Evolutionary conservation across 2,797 vertebrate genomes (phyloP).

Genomic region (Microctenopoma steveboyesi): DNA sequence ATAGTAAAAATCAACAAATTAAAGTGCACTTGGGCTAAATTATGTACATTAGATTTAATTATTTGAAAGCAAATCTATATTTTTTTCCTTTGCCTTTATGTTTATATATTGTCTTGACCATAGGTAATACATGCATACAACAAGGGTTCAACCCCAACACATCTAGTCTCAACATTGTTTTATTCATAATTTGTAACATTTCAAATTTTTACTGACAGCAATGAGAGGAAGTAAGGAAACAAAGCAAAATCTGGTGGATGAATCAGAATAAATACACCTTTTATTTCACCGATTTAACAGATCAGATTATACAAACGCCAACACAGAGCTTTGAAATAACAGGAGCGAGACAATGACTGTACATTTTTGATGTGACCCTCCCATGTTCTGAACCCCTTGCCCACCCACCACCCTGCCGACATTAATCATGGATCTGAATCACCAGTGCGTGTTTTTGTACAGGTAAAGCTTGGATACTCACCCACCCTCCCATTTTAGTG

Average conservation of each 20-base stretch:
- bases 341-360: constrained; percentile 82
- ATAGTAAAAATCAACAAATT: no score
- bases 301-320: constrained; percentile 87
- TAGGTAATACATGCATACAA: not conserved
- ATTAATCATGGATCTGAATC: constrained; percentile 67
- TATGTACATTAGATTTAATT: not conserved
- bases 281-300: constrained; percentile 86
- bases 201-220: not conserved
- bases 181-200: not conserved
- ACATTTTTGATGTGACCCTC: constrained; percentile 76
- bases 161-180: not conserved
- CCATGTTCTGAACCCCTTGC: constrained; percentile 36
- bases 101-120: not conserved
- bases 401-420: constrained; percentile 38
- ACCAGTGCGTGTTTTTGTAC: constrained; percentile 72
- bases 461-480: constrained; percentile 73
- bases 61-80: not conserved
- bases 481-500: constrained; percentile 47
- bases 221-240: constrained; percentile 3
- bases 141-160: not conserved
- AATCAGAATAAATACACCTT: constrained; percentile 88
- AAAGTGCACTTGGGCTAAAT: not conserved
- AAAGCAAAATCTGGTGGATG: constrained; percentile 49
- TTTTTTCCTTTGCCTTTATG: not conserved
- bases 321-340: constrained; percentile 85